A percentile compares a stretch with the other conserved stretches of the same genome.
Evolutionary conservation across 2,888 invertebrate genomes (phyloP).

Genomic region (Chloroclysta siterata): DNA sequence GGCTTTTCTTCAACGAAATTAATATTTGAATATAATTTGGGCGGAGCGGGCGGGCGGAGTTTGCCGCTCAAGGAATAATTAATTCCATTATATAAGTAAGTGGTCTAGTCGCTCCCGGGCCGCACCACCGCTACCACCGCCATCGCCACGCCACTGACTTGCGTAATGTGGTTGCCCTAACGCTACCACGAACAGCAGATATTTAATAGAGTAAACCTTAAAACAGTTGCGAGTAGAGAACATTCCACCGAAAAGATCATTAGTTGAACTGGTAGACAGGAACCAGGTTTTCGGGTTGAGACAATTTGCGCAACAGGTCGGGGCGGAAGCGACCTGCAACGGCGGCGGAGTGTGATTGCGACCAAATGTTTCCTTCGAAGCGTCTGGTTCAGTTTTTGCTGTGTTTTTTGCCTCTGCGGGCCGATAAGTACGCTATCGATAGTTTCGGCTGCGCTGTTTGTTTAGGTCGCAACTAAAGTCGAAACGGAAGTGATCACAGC

Average conservation of each 20-base stretch:
- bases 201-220: not conserved
- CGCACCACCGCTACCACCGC: slow-evolving; percentile 27
- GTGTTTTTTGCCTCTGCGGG: slow-evolving; percentile 69
- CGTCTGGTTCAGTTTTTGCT: slow-evolving; percentile 78
- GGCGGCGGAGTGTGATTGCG: slow-evolving; percentile 70
- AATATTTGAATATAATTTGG: slow-evolving; percentile 85
- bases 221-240: not conserved
- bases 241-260: slow-evolving; percentile 28
- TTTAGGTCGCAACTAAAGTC: slow-evolving; percentile 75
- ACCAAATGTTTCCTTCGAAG: slow-evolving; percentile 82
- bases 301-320: slow-evolving; percentile 84
- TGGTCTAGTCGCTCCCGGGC: slow-evolving; percentile 64
- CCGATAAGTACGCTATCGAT: slow-evolving; percentile 84
- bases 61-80: slow-evolving; percentile 83
- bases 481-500: slow-evolving; percentile 72
- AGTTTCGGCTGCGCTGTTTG: slow-evolving; percentile 73
- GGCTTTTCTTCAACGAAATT: slow-evolving; percentile 84
- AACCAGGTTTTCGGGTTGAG: slow-evolving; percentile 46
- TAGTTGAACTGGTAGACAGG: slow-evolving; percentile 34
- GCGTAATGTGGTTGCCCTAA: not conserved
- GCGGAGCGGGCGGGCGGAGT: slow-evolving; percentile 82
- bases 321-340: slow-evolving; percentile 84
- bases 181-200: no score
- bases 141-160: slow-evolving; percentile 15
- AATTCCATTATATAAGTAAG: slow-evolving; percentile 81